These are phyloP conservation scores for Stichodactyla mertensii DNA, from an alignment of 64 coral and sea anemone species.

Conservation along the genomic window DNA sequence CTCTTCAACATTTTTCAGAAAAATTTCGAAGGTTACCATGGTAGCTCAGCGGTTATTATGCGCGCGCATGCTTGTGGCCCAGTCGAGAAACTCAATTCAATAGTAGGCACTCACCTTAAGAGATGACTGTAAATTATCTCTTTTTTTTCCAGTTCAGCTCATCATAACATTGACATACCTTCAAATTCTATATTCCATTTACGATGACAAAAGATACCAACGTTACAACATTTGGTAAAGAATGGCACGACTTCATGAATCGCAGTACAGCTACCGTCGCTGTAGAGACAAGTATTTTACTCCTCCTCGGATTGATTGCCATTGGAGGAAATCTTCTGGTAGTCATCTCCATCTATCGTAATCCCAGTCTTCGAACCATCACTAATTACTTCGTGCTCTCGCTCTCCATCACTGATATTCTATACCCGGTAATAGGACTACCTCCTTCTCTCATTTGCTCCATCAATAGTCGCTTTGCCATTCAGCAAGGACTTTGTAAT, in stretches of 20 bases:
- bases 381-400: constrained; percentile 39
- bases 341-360: constrained; percentile 17
- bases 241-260: not conserved
- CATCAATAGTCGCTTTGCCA: constrained; percentile 21
- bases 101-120: too few species aligned
- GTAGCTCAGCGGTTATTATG: too few species aligned
- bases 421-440: not conserved
- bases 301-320: constrained; percentile 13
- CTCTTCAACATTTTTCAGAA: too few species aligned
- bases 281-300: not conserved
- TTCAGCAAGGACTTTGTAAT: constrained; percentile 9
- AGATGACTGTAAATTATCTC: too few species aligned
- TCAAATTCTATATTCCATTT: not conserved
- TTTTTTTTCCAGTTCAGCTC: too few species aligned
- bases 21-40: too few species aligned
- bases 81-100: too few species aligned
- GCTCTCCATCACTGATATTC: constrained; percentile 24
- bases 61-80: too few species aligned
- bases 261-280: constrained; percentile 8
- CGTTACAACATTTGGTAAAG: not conserved
- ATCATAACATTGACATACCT: too few species aligned
- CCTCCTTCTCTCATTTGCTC: not conserved
- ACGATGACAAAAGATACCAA: not conserved
- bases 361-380: constrained; percentile 28
- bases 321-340: constrained; percentile 37